A percentile compares a stretch with the other conserved stretches of the same genome.
phyloP scores from a whole-genome alignment of 2,888 invertebrate species.

The Spodoptera littoralis region DNA sequence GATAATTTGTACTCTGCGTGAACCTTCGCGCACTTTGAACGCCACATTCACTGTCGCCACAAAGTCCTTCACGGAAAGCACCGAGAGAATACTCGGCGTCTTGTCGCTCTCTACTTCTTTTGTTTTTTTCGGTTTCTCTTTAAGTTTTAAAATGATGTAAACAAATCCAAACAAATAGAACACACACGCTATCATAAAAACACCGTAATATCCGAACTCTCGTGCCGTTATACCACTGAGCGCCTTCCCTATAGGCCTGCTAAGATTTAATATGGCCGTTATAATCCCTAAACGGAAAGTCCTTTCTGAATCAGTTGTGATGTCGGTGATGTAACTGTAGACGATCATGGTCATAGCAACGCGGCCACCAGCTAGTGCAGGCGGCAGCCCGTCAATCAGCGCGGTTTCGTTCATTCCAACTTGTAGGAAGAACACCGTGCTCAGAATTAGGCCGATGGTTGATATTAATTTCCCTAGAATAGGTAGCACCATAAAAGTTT shows the following conservation, averaged over 20 bases:
- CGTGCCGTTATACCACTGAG: conserved; percentile 88
- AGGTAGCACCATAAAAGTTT: conserved; percentile 89
- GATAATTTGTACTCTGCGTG: conserved; percentile 79
- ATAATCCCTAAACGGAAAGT: conserved; percentile 90
- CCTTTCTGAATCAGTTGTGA: conserved; percentile 89
- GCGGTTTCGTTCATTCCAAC: conserved; percentile 88
- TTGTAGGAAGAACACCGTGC: conserved; percentile 88
- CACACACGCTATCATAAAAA: conserved; percentile 80
- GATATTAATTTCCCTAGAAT: conserved; percentile 89
- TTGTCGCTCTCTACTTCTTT: conserved; percentile 71
- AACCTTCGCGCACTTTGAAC: conserved; percentile 75
- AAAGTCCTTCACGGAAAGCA: conserved; percentile 79
- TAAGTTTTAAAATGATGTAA: conserved; percentile 80
- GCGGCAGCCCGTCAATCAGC: conserved; percentile 88
- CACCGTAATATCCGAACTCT: conserved; percentile 84
- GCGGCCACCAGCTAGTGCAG: conserved; percentile 90
- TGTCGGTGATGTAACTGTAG: conserved; percentile 90
- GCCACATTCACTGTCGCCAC: conserved; percentile 85
- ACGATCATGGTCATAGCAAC: conserved; percentile 90
- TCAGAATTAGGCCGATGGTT: conserved; percentile 87
- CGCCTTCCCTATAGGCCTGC: conserved; percentile 86
- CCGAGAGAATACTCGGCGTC: conserved; percentile 67
- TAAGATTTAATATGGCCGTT: conserved; percentile 86
- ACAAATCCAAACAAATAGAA: conserved; percentile 82
- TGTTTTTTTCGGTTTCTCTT: conserved; percentile 74